A percentile compares a stretch with the other conserved stretches of the same genome.
phyloP scores from a whole-genome alignment of 1,140 invertebrate species.

The Apis florea region DNA sequence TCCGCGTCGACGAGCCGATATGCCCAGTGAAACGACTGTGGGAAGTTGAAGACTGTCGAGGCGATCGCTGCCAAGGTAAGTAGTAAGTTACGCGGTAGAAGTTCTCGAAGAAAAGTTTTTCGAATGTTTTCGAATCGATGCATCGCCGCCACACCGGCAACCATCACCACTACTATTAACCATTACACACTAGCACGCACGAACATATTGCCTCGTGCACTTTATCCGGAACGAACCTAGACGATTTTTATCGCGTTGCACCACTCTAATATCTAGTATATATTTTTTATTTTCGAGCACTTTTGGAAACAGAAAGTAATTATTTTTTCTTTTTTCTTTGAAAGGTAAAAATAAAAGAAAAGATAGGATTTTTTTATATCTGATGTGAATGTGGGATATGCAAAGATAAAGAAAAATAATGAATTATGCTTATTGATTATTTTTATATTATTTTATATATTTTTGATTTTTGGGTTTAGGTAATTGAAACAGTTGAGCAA shows the following conservation, averaged over 20 bases:
- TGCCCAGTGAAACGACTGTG: conserved; percentile 35
- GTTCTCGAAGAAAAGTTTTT: conserved; percentile 32
- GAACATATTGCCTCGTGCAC: not conserved
- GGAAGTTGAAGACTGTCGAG: conserved; percentile 45
- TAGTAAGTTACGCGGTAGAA: conserved; percentile 40
- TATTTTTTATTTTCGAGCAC: not conserved
- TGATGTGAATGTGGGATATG: not conserved
- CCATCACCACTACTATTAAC: not conserved
- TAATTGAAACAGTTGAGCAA: too few species aligned
- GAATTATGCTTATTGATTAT: too few species aligned
- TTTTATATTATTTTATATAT: too few species aligned
- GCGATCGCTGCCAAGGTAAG: conserved; percentile 43
- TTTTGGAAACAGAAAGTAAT: not conserved
- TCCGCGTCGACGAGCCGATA: conserved; percentile 38
- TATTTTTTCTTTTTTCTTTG: not conserved
- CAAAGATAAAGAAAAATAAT: too few species aligned
- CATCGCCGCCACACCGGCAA: not conserved
- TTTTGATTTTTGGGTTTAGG: too few species aligned
- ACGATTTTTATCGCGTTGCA: conserved; percentile 17
- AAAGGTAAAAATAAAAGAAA: not conserved
- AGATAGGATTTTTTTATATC: not conserved
- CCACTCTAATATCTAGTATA: not conserved
- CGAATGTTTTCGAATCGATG: conserved; percentile 37
- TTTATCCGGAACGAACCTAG: not conserved
- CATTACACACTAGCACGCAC: not conserved